Evolutionary conservation across 2,888 invertebrate genomes (phyloP).

Genomic region (Dicranocentrus wangi): DNA sequence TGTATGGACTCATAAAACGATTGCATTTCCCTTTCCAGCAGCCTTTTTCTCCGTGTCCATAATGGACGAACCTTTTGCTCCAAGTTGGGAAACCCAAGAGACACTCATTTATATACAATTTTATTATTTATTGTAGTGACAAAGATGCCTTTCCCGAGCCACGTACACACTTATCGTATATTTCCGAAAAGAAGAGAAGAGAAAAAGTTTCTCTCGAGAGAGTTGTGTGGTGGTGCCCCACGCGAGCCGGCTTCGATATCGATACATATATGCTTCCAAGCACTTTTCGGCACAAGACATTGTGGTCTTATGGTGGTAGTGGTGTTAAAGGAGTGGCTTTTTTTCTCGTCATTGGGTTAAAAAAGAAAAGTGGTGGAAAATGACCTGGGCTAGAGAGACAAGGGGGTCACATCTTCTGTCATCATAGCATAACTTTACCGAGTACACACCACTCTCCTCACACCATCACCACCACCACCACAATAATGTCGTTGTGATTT

Average conservation of each 20-base stretch:
- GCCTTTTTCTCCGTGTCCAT: no score
- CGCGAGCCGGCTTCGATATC: no score
- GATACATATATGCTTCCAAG: no score
- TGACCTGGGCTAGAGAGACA: constrained; percentile 17
- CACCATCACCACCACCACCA: constrained; percentile 38
- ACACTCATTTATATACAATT: constrained; percentile 11
- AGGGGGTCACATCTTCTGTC: constrained; percentile 33
- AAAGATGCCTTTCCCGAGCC: background rate
- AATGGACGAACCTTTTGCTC: no score
- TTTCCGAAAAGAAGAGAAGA: background rate
- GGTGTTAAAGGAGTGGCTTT: no score
- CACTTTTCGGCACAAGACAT: no score
- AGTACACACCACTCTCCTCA: constrained; percentile 53
- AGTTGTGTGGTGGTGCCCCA: no score
- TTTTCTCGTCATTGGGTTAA: background rate
- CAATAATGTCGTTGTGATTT: constrained; percentile 44
- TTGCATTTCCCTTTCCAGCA: no score
- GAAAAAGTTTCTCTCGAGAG: no score
- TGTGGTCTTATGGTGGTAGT: no score
- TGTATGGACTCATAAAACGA: no score
- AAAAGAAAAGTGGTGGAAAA: constrained; percentile 9
- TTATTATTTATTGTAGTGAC: constrained; percentile 3
- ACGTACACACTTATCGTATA: background rate
- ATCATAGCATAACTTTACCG: constrained; percentile 55
- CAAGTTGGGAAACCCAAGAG: no score